phyloP scores from a whole-genome alignment of 2,888 invertebrate species.

The Ptychoptera contaminata region DNA sequence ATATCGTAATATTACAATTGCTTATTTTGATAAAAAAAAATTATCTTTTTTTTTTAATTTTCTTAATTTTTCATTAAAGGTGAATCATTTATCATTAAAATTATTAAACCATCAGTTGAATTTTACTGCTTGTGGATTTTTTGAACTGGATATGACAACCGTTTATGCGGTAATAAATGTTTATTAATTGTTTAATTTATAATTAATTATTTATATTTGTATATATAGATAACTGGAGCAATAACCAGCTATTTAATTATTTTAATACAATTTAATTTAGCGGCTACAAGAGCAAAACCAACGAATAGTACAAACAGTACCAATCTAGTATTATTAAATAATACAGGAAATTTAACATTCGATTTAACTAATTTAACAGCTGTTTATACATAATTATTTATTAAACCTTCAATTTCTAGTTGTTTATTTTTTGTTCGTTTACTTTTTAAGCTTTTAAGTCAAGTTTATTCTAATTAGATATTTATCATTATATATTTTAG shows the following conservation, averaged over 20 bases:
- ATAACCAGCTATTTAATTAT: conserved; percentile 31
- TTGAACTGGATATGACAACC: conserved; percentile 30
- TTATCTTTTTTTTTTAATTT: background rate
- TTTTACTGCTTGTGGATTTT: conserved; percentile 31
- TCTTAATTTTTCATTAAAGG: conserved; percentile 10
- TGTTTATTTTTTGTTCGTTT: too few relatives aligned
- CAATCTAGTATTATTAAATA: too few relatives aligned
- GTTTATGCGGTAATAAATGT: conserved; percentile 23
- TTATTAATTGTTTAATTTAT: background rate
- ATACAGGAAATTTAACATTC: too few relatives aligned
- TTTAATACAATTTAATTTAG: conserved; percentile 30
- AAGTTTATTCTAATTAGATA: too few relatives aligned
- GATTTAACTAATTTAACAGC: too few relatives aligned
- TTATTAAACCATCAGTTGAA: conserved; percentile 28
- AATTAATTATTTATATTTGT: background rate
- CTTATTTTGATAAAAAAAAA: background rate
- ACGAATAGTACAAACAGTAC: conserved; percentile 6
- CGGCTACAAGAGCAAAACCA: conserved; percentile 27
- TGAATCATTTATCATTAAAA: conserved; percentile 29
- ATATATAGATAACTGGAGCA: conserved; percentile 23
- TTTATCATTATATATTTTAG: too few relatives aligned
- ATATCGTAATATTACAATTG: conserved; percentile 19
- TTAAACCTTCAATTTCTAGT: too few relatives aligned
- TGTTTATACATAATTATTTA: too few relatives aligned
- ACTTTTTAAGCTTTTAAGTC: too few relatives aligned